Base-by-base conservation (phyloP, 2,113 vertebrate species). In the Chauna torquata region DNA sequence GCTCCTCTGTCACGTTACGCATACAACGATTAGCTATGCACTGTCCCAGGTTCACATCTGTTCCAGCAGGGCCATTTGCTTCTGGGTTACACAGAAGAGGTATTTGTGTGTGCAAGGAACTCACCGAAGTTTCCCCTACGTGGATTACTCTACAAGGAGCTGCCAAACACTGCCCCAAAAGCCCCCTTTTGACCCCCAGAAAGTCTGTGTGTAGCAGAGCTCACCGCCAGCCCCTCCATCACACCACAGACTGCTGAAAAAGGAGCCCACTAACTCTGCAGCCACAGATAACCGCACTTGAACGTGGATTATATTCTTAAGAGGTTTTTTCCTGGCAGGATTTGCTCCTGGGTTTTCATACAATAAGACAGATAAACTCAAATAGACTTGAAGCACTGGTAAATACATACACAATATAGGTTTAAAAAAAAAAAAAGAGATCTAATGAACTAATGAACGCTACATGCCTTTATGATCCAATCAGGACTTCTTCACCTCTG, bases 391-490 rank as follows among this genome's bases (percentile, higher is more conserved):
- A n/a, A 2, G 30, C 20, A 44, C 28, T 20, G 34, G 12, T 36
- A 34, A 59, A 44, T 52, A 45, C 6, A 18, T 3, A 28, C 13
- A 45, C 5, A 45, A 6, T 5, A 27, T 20, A 69, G 44, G 58
- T 44, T 8, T 64, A 68, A 77, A 65, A 22, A n/a, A 59, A 8
- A 70, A 68, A 71, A 65, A 24, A 2, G 6, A 20, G 13, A 68
- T 10, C 25, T 9, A 25, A n/a, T n/a, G n/a, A n/a, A n/a, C n/a
- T n/a, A n/a, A 45, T 25, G 23, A 81, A 70, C 0, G 0, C 6
- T 55, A 16, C 2, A 0, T 1, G 13, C 44, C 49, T 27, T 64
- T 28, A 61, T 0, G 2, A 12, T 15, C 76, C 40, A 50, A 40
- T 0, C 1, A 7, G 45, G 27, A 30, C 13, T 47, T 32, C 14